phyloP scores from a whole-genome alignment of 2,888 invertebrate species.

The Seira musarum region DNA sequence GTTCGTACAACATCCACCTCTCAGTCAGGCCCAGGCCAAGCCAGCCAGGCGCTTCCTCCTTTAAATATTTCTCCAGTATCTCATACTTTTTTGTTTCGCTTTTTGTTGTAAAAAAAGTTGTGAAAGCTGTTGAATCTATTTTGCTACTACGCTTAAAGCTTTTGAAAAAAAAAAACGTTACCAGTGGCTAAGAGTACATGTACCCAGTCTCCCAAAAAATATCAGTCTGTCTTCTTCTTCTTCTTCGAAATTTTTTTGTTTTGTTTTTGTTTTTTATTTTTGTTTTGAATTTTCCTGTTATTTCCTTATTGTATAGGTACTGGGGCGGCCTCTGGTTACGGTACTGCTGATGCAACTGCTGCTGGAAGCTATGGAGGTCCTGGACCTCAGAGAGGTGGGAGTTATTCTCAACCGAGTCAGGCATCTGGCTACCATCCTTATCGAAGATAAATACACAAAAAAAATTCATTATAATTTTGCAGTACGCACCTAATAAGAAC shows the following conservation, averaged over 20 bases:
- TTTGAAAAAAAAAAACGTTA: too few species aligned
- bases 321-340: slow-evolving; percentile 70
- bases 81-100: slow-evolving; percentile 16
- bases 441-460: slow-evolving; percentile 72
- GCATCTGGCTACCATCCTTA: slow-evolving; percentile 75
- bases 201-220: slow-evolving; percentile 47
- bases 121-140: neutral
- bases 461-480: slow-evolving; percentile 61
- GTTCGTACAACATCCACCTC: slow-evolving; percentile 44
- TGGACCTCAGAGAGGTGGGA: slow-evolving; percentile 75
- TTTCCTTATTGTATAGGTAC: slow-evolving; percentile 60
- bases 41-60: slow-evolving; percentile 52
- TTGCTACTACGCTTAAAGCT: slow-evolving; percentile 40
- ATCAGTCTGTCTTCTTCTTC: neutral
- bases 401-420: slow-evolving; percentile 71
- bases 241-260: slow-evolving; percentile 14
- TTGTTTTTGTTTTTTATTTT: slow-evolving; percentile 43
- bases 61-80: slow-evolving; percentile 4
- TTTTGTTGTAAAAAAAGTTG: neutral
- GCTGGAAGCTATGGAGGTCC: slow-evolving; percentile 71
- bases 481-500: slow-evolving; percentile 61
- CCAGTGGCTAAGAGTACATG: slow-evolving; percentile 48
- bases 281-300: slow-evolving; percentile 45
- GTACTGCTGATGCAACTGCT: slow-evolving; percentile 67
- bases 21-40: too few species aligned